These are phyloP conservation scores for Anarrhichthys ocellatus DNA, from an alignment of 2,113 vertebrate species.

Conservation along the genomic window DNA sequence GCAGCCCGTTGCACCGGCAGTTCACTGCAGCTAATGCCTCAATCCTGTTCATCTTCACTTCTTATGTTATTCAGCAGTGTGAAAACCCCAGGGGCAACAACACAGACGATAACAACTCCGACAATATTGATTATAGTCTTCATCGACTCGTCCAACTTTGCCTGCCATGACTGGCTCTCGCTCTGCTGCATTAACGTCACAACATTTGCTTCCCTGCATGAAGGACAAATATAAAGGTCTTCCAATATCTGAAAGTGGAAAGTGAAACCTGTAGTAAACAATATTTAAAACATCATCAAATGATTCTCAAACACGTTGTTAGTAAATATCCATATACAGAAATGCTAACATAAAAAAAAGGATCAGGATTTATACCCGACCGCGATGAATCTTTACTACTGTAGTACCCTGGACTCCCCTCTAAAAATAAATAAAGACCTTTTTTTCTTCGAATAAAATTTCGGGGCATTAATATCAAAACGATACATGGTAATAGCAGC, in stretches of 20 bases:
- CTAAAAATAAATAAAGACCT: not conserved
- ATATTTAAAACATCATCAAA: not conserved
- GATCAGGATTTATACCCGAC: not conserved
- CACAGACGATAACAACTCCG: constrained; percentile 11
- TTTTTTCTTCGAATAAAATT: constrained; percentile 16
- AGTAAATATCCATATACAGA: not conserved
- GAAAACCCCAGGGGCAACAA: constrained; percentile 2
- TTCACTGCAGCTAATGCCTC: constrained; percentile 17
- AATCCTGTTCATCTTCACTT: constrained; percentile 19
- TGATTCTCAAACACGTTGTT: constrained; percentile 2
- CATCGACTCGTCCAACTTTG: not conserved
- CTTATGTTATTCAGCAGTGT: constrained; percentile 4
- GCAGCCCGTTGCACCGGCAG: not conserved
- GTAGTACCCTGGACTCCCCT: not conserved
- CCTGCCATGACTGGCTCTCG: constrained; percentile 12
- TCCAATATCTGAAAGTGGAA: not conserved
- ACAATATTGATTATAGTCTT: constrained; percentile 28
- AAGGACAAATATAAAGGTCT: constrained; percentile 14
- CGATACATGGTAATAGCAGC: constrained; percentile 10
- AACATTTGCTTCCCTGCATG: constrained; percentile 31
- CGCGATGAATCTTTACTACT: not conserved
- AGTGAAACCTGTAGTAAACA: constrained; percentile 1
- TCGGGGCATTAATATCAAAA: constrained; percentile 29
- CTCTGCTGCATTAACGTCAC: constrained; percentile 22
- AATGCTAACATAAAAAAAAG: not conserved